Evolutionary conservation across 2,888 invertebrate genomes (phyloP), one percentile per base, ranked within the genome.

Genomic region (Leucoma salicis): DNA sequence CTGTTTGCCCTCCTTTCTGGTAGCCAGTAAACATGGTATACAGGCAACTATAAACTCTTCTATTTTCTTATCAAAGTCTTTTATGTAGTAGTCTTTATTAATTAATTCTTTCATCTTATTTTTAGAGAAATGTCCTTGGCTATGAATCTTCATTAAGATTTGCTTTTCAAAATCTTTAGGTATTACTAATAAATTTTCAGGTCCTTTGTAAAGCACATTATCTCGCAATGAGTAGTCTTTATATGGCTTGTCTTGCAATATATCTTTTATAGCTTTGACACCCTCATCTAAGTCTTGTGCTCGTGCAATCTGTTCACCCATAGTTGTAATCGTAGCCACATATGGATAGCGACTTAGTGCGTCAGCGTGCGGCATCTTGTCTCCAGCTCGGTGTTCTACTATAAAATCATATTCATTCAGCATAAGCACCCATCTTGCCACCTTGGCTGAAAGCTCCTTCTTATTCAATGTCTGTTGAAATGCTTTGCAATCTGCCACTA

Each of bases 1-100:
- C 12, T 51, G 39, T 37, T 68, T 75, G 0, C 71, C 76, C 1
- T 29, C 40, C 32, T 74, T 63, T 2, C 39, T 47, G 0, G 34
- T 36, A 8, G 56, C 55, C 15, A 61, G 35, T 8, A 62, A 7
- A 34, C 61, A 62, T 5, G 51, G 54, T 5, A 63, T 46, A 28
- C 61, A 61, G 1, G 32, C 21, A 2, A 14, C 0, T 3, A 60
- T 31, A 15, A 42, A 39, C 0, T 57, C 38, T 18, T 57, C 41
- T 5, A 62, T 24, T 14, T 61, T 63, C 32, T 40, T 49, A 13
- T 44, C 31, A 0, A 57, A n/a, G 10, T 48, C 16, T 7, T 15
- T 32, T 2, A 59, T 54, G 14, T 35, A 53, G 39, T 52, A 62
- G 12, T 57, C 55, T 40, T 42, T 43, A 8, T 7, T 12, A 14